These are phyloP conservation scores for Megalopta genalis DNA, from an alignment of 1,140 invertebrate species.

Conservation along the genomic window DNA sequence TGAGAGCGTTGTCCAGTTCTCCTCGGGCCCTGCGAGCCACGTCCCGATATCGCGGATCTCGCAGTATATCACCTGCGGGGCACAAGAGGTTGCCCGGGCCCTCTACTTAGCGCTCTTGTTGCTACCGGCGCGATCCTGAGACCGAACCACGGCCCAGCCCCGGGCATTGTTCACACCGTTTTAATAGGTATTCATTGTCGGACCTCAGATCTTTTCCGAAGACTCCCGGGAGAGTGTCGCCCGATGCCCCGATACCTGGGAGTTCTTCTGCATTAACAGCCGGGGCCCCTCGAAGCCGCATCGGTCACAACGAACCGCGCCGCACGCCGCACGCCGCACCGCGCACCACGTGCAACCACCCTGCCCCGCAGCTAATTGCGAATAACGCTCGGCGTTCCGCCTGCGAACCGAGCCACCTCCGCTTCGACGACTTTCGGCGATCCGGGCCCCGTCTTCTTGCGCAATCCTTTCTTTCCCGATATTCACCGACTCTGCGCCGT, in stretches of 20 bases:
- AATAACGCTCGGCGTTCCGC: slow-evolving; percentile 20
- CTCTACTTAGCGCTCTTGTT: slow-evolving; percentile 64
- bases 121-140: slow-evolving; percentile 57
- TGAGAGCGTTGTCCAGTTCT: slow-evolving; percentile 11
- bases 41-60: slow-evolving; percentile 74
- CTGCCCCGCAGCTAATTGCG: slow-evolving; percentile 32
- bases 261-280: slow-evolving; percentile 42
- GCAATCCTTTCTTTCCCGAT: no score
- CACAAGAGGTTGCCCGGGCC: slow-evolving; percentile 52
- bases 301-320: neutral
- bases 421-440: neutral
- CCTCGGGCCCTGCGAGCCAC: slow-evolving; percentile 38
- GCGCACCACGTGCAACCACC: neutral
- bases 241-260: slow-evolving; percentile 64
- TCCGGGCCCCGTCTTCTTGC: no score
- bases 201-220: slow-evolving; percentile 64
- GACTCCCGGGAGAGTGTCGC: slow-evolving; percentile 60
- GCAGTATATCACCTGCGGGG: slow-evolving; percentile 74
- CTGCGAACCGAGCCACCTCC: neutral
- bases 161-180: slow-evolving; percentile 76
- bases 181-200: slow-evolving; percentile 78
- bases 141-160: slow-evolving; percentile 39
- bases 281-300: neutral
- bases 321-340: neutral
- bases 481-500: no score